These are phyloP conservation scores for Falco novaeseelandiae DNA, from an alignment of 2,797 vertebrate species.

Conservation along the genomic window DNA sequence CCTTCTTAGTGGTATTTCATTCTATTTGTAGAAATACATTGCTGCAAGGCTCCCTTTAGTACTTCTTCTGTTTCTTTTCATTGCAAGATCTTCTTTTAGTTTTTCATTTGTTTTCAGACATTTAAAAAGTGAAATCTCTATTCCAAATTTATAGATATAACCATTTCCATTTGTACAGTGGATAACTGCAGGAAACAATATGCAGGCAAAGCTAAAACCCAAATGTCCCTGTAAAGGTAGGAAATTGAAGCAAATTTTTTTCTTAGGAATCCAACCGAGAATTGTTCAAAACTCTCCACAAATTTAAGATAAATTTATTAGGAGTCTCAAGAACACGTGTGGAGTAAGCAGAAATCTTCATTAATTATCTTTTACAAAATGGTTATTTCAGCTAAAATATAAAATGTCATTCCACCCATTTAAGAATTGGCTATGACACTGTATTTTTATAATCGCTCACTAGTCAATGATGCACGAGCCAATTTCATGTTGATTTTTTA, in stretches of 20 bases:
- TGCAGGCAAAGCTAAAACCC: not conserved
- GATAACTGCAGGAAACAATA: not conserved
- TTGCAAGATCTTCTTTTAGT: not conserved
- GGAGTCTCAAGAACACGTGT: not conserved
- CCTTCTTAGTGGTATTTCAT: not conserved
- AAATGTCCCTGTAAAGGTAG: not conserved
- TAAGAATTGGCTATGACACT: not conserved
- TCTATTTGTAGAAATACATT: not conserved
- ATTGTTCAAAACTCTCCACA: not conserved
- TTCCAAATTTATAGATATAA: not conserved
- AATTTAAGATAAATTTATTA: not conserved
- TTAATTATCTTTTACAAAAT: not conserved
- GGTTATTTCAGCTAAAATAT: not conserved
- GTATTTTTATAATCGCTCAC: not conserved
- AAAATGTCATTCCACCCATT: not conserved
- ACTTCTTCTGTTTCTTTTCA: not conserved
- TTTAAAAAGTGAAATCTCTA: not conserved
- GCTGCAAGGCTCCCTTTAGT: not conserved
- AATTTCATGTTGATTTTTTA: not conserved
- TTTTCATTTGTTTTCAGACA: not conserved
- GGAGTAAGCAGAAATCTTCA: not conserved
- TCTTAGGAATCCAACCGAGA: not conserved
- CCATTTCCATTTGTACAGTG: not conserved
- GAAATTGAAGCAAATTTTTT: not conserved
- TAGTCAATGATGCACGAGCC: not conserved